Evolutionary conservation across 1,140 invertebrate species (phyloP).

Genomic region (Monomorium pharaonis): DNA sequence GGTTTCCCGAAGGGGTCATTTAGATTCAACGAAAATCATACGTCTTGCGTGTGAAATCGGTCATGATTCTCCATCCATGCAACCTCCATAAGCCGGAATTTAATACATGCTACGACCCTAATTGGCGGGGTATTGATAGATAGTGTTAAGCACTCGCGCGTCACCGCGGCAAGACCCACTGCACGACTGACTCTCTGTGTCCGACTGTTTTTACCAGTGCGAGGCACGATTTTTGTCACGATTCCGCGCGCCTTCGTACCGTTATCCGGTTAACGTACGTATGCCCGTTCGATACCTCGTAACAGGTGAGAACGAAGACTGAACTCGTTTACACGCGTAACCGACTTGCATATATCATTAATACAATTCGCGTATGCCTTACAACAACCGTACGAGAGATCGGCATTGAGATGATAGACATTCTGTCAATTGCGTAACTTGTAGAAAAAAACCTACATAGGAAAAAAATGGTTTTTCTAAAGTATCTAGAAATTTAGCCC

Average conservation of each 20-base stretch:
- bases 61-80: neutral
- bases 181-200: neutral
- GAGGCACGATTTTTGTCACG: constrained; percentile 62
- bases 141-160: neutral
- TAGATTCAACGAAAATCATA: neutral
- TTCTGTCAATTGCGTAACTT: neutral
- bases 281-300: constrained; percentile 48
- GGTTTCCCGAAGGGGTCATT: too few species aligned
- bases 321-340: constrained; percentile 63
- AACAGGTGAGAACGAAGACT: constrained; percentile 59
- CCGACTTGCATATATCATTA: constrained; percentile 50
- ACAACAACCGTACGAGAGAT: neutral
- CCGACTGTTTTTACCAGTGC: constrained; percentile 18
- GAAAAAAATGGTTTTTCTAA: too few species aligned
- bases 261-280: constrained; percentile 65
- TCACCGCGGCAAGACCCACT: constrained; percentile 9
- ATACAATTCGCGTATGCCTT: constrained; percentile 14
- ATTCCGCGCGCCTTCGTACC: constrained; percentile 45
- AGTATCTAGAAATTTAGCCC: too few species aligned
- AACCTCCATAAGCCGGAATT: neutral
- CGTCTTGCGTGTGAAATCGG: neutral
- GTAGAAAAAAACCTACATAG: neutral
- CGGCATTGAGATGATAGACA: neutral
- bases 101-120: neutral
- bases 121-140: neutral